Base-by-base conservation (phyloP, 2,113 vertebrate species). In the Rhagologus leucostigma region DNA sequence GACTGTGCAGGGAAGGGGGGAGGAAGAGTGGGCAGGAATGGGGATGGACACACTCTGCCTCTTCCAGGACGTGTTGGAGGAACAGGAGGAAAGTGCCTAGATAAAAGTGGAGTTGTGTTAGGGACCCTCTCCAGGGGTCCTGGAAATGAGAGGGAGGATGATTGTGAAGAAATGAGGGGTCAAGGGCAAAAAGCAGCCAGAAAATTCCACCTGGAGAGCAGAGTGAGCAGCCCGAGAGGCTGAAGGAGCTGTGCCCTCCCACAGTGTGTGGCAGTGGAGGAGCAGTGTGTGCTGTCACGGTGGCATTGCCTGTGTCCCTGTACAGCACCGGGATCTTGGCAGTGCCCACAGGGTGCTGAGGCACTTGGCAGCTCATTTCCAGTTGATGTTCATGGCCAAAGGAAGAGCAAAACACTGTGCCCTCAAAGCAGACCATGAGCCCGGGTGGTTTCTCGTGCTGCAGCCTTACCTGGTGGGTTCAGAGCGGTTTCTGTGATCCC, bases 201-300 rank as follows among this genome's bases (percentile, higher is more conserved):
- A 74, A 74, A 52, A 74, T 69, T 33, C 63, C 64, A 64, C 4
- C 17, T 16, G 22, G 56, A 41, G 37, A 62, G 30, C 29, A 67
- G 83, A 32, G 44, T 13, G 39, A 88, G 62, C 62, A 70, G 32
- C 39, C 41, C 0, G 0, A 22, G 86, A 19, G 16, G 59, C 1
- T 20, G 9, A 59, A 55, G 76, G n/a, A 62, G 80, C n/a, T 0
- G 26, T 69, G 59, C 22, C 20, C 1, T 0, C 59, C 22, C 10
- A 1, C 0, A 2, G 63, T 4, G 65, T 4, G 32, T 29, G 93
- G 44, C 50, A 42, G 8, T 5, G 17, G 39, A 67, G 59, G 24
- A 75, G 62, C n/a, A 3, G 50, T 5, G 50, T 3, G 20, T 74
- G 71, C 27, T 37, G 57, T 22, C 39, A 64, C 29, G 15, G 19